Evolutionary conservation across 1,140 invertebrate species (phyloP), one percentile per base, ranked within the genome.

Genomic region (Branchinecta lindahli): DNA sequence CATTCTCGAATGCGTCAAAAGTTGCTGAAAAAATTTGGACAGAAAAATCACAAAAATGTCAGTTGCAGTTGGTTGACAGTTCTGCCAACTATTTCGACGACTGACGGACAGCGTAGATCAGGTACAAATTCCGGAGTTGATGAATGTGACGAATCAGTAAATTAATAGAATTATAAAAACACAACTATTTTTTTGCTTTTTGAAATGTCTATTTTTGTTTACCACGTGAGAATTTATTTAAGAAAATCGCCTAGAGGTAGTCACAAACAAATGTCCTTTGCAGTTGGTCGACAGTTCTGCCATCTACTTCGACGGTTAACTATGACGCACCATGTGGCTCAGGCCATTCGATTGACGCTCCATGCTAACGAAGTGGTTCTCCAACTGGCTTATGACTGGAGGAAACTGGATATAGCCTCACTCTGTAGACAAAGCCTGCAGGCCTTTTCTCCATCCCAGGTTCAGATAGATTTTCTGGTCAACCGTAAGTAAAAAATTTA

Each of bases 251-350:
- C 33, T 33, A 33, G 33, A 33, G 5, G 5, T 33, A 33, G 5
- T 33, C 33, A 33, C 33, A 33, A 33, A 33, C 33, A 33, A 5
- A 33, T 33, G 33, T 65, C 10, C 52, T 70, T 73, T 73, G 12
- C 70, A 84, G 80, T 78, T 79, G 74, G 78, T 73, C 72, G 79
- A 77, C 71, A 80, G 66, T 82, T 86, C 75, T 80, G 82, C 21
- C 82, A 84, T 73, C 82, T 83, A 65, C 75, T 86, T 45, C 75
- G 82, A 7, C 77, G 85, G 45, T 83, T 84, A 76, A 84, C 83
- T 12, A 84, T 83, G 6, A 75, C 86, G 7, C 84, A 84, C 73
- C 85, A 86, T 75, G 75, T 86, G 74, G 82, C 83, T 46, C 83
- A 84, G 75, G 83, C 85, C 46, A 82, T 83, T 8, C 75, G 83